Percentiles rank a stretch among this genome's conserved stretches.
These are phyloP conservation scores for Drosophila bocqueti DNA, from an alignment of 1,140 invertebrate genomes.

Conservation along the genomic window DNA sequence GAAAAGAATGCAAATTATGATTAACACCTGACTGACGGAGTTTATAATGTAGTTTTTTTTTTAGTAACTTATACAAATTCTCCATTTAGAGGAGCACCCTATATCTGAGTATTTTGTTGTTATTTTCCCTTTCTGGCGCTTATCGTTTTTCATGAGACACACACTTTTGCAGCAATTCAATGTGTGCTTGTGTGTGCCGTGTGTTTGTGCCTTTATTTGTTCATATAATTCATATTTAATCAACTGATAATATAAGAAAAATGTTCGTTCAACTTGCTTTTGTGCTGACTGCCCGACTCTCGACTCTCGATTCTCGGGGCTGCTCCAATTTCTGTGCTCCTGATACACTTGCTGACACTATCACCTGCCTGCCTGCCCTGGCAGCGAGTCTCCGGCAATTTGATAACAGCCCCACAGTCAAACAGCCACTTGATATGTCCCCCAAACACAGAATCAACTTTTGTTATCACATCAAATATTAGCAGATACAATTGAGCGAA, in stretches of 20 bases:
- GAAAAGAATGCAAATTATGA: conserved; percentile 28
- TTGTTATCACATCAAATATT: conserved; percentile 52
- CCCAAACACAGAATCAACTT: conserved; percentile 16
- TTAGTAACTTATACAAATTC: neutral
- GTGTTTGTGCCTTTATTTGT: conserved; percentile 55
- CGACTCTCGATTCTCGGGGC: neutral
- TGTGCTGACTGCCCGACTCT: conserved; percentile 44
- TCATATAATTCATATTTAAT: conserved; percentile 82
- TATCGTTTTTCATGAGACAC: conserved; percentile 62
- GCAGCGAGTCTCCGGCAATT: conserved; percentile 15
- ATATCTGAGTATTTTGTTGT: conserved; percentile 32
- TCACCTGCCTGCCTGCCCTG: conserved; percentile 75
- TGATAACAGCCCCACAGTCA: conserved; percentile 37
- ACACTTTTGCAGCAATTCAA: conserved; percentile 2
- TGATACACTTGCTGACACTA: conserved; percentile 68
- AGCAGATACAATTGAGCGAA: conserved; percentile 11
- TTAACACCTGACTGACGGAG: conserved; percentile 18
- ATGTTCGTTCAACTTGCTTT: conserved; percentile 46
- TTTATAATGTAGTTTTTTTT: conserved; percentile 7
- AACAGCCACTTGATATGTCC: conserved; percentile 45
- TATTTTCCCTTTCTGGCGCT: conserved; percentile 59
- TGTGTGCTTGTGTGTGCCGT: conserved; percentile 11
- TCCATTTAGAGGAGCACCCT: conserved; percentile 42
- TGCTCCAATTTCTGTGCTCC: conserved; percentile 76
- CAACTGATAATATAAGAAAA: conserved; percentile 73